These are phyloP conservation scores for Microplitis mediator DNA, from an alignment of 1,140 invertebrate genomes.

Conservation along the genomic window DNA sequence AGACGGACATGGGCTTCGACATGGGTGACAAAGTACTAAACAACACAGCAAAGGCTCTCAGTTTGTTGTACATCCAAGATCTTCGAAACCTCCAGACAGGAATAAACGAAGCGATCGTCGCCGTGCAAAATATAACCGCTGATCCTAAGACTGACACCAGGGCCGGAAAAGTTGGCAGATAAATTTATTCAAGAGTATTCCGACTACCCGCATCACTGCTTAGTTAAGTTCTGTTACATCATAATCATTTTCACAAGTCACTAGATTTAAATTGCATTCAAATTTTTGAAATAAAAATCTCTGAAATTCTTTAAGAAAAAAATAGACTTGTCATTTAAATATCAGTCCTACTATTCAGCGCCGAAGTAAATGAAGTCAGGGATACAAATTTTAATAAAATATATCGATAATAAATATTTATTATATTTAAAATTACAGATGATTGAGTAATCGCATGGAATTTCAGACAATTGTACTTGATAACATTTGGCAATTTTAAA, in stretches of 20 bases:
- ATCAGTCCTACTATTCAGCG: background rate
- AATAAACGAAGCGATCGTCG: slow-evolving; percentile 93
- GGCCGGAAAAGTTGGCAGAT: slow-evolving; percentile 89
- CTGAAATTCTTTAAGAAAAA: no score
- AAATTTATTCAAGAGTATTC: slow-evolving; percentile 38
- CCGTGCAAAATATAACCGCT: slow-evolving; percentile 90
- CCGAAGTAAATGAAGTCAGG: background rate
- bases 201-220: background rate
- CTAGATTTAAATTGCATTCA: no score
- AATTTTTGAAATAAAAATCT: no score
- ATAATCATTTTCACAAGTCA: no score
- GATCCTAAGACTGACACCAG: slow-evolving; percentile 96
- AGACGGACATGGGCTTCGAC: slow-evolving; percentile 73
- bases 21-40: slow-evolving; percentile 74
- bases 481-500: slow-evolving; percentile 18
- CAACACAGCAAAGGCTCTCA: slow-evolving; percentile 81
- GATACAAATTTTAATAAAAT: background rate
- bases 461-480: slow-evolving; percentile 12
- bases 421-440: slow-evolving; percentile 26
- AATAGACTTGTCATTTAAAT: no score
- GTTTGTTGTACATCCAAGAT: slow-evolving; percentile 90
- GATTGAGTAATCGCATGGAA: slow-evolving; percentile 19
- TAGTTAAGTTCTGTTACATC: background rate
- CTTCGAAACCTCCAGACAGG: slow-evolving; percentile 89
- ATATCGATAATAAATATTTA: slow-evolving; percentile 35